Evolutionary conservation across 1,140 invertebrate genomes (phyloP), one percentile per base, ranked within the genome.

Genomic region (Teleogryllus occipitalis): DNA sequence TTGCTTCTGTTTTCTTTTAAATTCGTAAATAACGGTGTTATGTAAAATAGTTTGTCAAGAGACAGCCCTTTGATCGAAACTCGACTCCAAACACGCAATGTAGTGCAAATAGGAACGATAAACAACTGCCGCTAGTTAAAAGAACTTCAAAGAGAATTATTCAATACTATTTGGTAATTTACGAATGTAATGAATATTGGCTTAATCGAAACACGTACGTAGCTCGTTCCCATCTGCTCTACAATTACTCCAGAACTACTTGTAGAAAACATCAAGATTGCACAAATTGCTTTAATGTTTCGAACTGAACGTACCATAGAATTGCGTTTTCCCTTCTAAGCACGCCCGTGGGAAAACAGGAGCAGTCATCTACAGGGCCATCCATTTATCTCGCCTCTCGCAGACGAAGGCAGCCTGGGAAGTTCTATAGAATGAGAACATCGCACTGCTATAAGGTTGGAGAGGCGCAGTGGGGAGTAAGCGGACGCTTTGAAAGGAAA

Each of bases 381-480:
- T 65, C 54, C 54, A 65, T 65, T 65, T 65, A 65, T 65, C 54
- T 65, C 54, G 10, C 54, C 10, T 10, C 54, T 18, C 54, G 10
- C 54, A 65, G 54, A 65, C 54, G 54, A 65, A 65, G 18, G 54
- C 10, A 65, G 18, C 54, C 54, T 10, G 54, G 54, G 54, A 65
- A 65, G 54, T 65, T 65, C 54, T 65, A 18, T 65, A 65, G 54
- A 65, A 65, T 65, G 54, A 65, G 54, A 65, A 65, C 54, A 65
- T 18, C 10, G 54, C 54, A 65, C 7, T 18, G 54, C 54, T 65
- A 65, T 1, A 65, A 65, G 54, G 54, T 65, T 65, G 54, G 10
- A 10, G 18, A 10, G 10, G 54, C 10, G 54, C 18, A 14, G 54
- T 7, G 54, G 54, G 54, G 10, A 65, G 18, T 10, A 65, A 65